A percentile compares a stretch with the other conserved stretches of the same genome.
Conservation (phyloP, 2,888 invertebrate species). For the Tribolium freemani region DNA sequence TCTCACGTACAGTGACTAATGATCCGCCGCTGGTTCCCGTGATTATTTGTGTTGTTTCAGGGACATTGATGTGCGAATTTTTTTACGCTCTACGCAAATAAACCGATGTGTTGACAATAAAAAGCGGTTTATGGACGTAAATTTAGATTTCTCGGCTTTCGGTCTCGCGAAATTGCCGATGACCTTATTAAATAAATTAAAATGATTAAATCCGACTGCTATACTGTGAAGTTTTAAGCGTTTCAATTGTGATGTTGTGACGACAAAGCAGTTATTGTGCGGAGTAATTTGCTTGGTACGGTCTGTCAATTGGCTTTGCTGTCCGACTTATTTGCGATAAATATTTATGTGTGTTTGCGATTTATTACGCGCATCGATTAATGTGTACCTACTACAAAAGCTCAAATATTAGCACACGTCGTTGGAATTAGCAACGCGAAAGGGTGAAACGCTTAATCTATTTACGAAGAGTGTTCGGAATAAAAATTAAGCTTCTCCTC, state of each 20-base stretch:
- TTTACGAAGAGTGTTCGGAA: conserved; percentile 20
- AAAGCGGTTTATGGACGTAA: not conserved
- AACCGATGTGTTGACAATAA: not conserved
- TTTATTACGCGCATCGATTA: conserved; percentile 9
- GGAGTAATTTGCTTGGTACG: conserved; percentile 20
- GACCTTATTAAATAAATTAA: conserved; percentile 26
- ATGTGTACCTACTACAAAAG: not conserved
- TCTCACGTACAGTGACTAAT: not conserved
- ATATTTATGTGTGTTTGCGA: conserved; percentile 7
- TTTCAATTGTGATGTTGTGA: conserved; percentile 28
- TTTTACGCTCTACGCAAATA: not conserved
- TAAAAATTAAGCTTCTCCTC: conserved; percentile 2
- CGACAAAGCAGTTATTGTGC: conserved; percentile 28
- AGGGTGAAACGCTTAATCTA: conserved; percentile 5
- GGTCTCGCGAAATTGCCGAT: not conserved
- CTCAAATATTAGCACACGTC: conserved; percentile 16
- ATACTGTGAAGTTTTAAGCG: conserved; percentile 14
- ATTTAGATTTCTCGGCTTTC: not conserved
- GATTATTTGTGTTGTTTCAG: conserved; percentile 7
- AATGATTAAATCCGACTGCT: conserved; percentile 25
- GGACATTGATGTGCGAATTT: not conserved
- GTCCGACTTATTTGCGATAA: conserved; percentile 24
- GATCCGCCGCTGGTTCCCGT: not conserved
- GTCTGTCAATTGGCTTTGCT: conserved; percentile 7
- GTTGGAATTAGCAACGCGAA: conserved; percentile 2